These are phyloP conservation scores for Hylia prasina DNA, from an alignment of 2,113 vertebrate species.

Conservation along the genomic window DNA sequence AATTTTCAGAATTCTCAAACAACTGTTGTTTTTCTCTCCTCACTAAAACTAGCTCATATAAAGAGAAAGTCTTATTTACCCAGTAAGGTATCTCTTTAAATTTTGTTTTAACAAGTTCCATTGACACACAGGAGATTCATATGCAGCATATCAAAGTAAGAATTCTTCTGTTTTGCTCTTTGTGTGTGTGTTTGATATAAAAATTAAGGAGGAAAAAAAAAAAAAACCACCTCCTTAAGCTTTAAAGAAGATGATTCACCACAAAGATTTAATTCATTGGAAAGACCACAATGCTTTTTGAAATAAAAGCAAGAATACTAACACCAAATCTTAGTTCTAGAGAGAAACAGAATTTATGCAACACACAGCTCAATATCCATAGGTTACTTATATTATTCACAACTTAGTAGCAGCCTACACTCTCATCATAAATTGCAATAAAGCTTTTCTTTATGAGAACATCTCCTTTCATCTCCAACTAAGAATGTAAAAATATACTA, in stretches of 20 bases:
- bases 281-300: background rate
- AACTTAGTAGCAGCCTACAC: background rate
- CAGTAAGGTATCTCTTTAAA: background rate
- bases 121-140: background rate
- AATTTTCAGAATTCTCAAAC: background rate
- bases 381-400: background rate
- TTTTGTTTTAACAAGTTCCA: background rate
- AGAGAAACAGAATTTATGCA: background rate
- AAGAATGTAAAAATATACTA: conserved; percentile 23
- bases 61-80: background rate
- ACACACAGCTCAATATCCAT: background rate
- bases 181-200: background rate
- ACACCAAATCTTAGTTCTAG: background rate
- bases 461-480: background rate
- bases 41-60: background rate
- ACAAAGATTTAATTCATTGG: background rate
- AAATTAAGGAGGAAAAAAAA: background rate
- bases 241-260: background rate
- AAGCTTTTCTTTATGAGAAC: background rate
- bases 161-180: background rate
- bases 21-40: background rate
- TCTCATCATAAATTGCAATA: background rate
- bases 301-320: background rate
- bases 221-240: background rate
- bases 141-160: background rate